phyloP scores from a whole-genome alignment of 2,888 invertebrate genomes.

The Diabrotica balteata region DNA sequence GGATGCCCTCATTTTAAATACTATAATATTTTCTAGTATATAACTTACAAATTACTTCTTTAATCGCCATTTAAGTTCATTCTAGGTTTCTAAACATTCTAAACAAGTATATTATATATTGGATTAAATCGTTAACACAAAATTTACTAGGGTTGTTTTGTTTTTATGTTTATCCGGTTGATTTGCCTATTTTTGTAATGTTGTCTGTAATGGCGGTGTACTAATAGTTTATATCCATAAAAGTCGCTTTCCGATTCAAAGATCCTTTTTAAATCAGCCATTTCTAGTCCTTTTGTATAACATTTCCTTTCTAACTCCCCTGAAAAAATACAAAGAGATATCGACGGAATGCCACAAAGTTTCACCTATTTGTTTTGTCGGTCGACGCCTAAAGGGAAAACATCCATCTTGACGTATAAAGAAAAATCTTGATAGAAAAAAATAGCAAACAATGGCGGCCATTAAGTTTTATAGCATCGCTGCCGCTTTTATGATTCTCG shows the following conservation, averaged over 20 bases:
- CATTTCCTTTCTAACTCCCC: slow-evolving; percentile 16
- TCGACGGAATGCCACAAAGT: slow-evolving; percentile 21
- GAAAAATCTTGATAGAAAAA: slow-evolving; percentile 29
- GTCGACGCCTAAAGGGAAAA: slow-evolving; percentile 16
- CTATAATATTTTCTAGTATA: too few species aligned
- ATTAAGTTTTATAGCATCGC: slow-evolving; percentile 24
- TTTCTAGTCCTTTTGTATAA: slow-evolving; percentile 26
- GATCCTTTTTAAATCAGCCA: slow-evolving; percentile 9
- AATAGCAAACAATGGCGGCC: slow-evolving; percentile 25
- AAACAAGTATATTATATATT: too few species aligned
- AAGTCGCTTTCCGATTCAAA: slow-evolving; percentile 17
- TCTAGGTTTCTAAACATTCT: too few species aligned
- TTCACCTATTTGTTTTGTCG: slow-evolving; percentile 27
- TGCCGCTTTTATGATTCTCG: slow-evolving; percentile 22
- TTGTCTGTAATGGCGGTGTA: too few species aligned
- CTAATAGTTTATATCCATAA: too few species aligned
- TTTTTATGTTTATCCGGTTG: too few species aligned
- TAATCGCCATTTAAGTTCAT: too few species aligned
- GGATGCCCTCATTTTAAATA: too few species aligned
- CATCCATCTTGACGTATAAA: slow-evolving; percentile 25
- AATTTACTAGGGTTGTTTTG: too few species aligned
- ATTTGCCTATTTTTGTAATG: too few species aligned
- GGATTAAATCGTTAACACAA: too few species aligned
- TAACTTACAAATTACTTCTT: too few species aligned
- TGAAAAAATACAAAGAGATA: slow-evolving; percentile 22